phyloP scores from a whole-genome alignment of 2,797 vertebrate species.

The Danio choprae region DNA sequence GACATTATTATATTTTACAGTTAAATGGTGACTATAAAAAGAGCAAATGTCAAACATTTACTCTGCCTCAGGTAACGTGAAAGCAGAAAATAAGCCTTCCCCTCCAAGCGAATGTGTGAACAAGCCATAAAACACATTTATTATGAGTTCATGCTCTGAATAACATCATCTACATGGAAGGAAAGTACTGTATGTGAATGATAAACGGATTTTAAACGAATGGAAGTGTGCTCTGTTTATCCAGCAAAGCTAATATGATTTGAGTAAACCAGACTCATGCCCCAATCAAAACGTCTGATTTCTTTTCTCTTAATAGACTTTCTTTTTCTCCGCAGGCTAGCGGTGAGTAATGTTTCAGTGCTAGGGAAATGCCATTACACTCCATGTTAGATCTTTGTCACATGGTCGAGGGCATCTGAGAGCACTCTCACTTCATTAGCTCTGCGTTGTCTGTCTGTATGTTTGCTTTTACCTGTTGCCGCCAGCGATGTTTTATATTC shows the following conservation, averaged over 20 bases:
- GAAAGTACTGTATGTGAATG: slow-evolving; percentile 22
- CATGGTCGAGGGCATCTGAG: slow-evolving; percentile 22
- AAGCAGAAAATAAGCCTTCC: slow-evolving; percentile 52
- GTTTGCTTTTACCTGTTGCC: slow-evolving; percentile 42
- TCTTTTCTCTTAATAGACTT: slow-evolving; percentile 19
- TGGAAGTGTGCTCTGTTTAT: slow-evolving; percentile 16
- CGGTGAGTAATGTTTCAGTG: slow-evolving; percentile 47
- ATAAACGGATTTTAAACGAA: slow-evolving; percentile 41
- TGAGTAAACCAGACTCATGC: slow-evolving; percentile 32
- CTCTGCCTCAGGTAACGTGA: slow-evolving; percentile 35
- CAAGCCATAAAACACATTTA: slow-evolving; percentile 48
- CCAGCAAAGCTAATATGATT: slow-evolving; percentile 22
- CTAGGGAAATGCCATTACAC: slow-evolving; percentile 45
- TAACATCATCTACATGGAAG: slow-evolving; percentile 43
- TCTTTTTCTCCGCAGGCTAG: slow-evolving; percentile 34
- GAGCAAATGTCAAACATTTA: slow-evolving; percentile 41
- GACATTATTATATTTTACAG: slow-evolving; percentile 21
- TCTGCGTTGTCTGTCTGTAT: slow-evolving; percentile 17
- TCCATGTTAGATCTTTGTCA: slow-evolving; percentile 39
- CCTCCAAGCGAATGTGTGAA: slow-evolving; percentile 63
- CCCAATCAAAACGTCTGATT: slow-evolving; percentile 37
- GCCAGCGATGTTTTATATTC: slow-evolving; percentile 49
- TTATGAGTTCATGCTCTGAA: slow-evolving; percentile 35
- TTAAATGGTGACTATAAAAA: slow-evolving; percentile 29
- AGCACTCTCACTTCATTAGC: slow-evolving; percentile 42